These are phyloP conservation scores for Spodoptera picta DNA, from an alignment of 2,888 invertebrate species.

Conservation along the genomic window DNA sequence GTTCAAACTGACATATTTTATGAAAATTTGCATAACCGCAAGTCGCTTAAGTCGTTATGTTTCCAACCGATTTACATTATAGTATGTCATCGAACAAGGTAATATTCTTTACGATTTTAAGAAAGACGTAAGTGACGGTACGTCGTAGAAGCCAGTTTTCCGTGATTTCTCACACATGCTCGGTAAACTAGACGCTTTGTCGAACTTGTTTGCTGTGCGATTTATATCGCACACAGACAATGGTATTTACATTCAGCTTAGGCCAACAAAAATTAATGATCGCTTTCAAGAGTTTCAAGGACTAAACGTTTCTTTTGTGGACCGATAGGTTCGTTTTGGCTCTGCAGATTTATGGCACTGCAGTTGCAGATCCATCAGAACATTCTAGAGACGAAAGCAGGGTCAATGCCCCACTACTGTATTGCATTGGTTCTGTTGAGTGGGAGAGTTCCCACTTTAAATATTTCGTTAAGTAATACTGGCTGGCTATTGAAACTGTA, in stretches of 20 bases:
- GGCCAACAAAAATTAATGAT: conserved; percentile 23
- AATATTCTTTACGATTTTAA: not conserved
- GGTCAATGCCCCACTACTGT: conserved; percentile 52
- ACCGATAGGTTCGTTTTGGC: not conserved
- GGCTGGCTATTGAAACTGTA: conserved; percentile 27
- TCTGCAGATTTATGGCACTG: not conserved
- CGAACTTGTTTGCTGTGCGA: conserved; percentile 21
- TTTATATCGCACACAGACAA: conserved; percentile 27
- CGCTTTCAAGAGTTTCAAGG: conserved; percentile 21
- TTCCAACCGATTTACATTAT: conserved; percentile 1
- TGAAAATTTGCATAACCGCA: conserved; percentile 4
- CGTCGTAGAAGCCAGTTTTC: not conserved
- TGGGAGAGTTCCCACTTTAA: conserved; percentile 14
- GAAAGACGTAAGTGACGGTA: conserved; percentile 1
- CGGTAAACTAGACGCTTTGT: conserved; percentile 15
- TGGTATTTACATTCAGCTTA: conserved; percentile 13
- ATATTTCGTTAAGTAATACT: conserved; percentile 32
- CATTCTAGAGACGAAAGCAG: conserved; percentile 57
- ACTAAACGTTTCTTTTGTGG: not conserved
- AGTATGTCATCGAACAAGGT: too few relatives aligned
- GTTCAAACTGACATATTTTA: not conserved
- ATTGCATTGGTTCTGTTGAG: conserved; percentile 13
- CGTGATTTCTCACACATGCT: conserved; percentile 16
- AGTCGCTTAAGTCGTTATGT: not conserved
- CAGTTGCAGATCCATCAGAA: conserved; percentile 27